Evolutionary conservation across 1,140 invertebrate species (phyloP).

Genomic region (Sinella curviseta): DNA sequence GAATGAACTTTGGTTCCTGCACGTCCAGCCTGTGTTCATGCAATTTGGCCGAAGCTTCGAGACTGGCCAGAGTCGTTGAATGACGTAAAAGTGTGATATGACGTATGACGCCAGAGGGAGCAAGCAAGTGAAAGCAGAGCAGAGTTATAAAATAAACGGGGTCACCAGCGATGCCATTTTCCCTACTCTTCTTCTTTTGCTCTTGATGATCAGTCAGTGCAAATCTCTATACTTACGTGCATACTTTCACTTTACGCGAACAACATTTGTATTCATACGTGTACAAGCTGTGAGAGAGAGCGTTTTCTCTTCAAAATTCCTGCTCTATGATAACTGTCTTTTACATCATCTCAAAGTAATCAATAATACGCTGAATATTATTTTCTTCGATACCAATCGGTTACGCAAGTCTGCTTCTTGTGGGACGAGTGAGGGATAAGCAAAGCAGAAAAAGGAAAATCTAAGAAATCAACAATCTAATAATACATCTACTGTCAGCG

Average conservation of each 20-base stretch:
- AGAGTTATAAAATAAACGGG: conserved; percentile 50
- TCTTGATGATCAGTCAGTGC: background rate
- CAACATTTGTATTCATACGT: conserved; percentile 13
- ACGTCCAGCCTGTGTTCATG: too few relatives aligned
- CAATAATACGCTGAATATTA: conserved; percentile 51
- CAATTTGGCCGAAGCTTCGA: too few relatives aligned
- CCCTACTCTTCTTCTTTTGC: background rate
- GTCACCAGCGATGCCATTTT: conserved; percentile 44
- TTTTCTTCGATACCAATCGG: conserved; percentile 49
- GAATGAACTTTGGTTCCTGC: too few relatives aligned
- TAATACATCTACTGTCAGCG: conserved; percentile 4
- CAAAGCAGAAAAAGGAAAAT: background rate
- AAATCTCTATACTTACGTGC: background rate
- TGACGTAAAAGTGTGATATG: too few relatives aligned
- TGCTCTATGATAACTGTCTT: conserved; percentile 50
- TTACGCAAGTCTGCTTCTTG: conserved; percentile 46
- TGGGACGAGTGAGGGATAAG: conserved; percentile 9
- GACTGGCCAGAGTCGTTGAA: too few relatives aligned
- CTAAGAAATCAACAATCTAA: conserved; percentile 16
- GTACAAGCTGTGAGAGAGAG: background rate
- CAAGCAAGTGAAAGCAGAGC: conserved; percentile 31
- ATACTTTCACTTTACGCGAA: background rate
- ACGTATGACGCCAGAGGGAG: background rate
- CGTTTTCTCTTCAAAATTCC: conserved; percentile 32
- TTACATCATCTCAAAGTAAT: conserved; percentile 51